Evolutionary conservation across 2,113 vertebrate species (phyloP).

Genomic region (Epinephelus fuscoguttatus): DNA sequence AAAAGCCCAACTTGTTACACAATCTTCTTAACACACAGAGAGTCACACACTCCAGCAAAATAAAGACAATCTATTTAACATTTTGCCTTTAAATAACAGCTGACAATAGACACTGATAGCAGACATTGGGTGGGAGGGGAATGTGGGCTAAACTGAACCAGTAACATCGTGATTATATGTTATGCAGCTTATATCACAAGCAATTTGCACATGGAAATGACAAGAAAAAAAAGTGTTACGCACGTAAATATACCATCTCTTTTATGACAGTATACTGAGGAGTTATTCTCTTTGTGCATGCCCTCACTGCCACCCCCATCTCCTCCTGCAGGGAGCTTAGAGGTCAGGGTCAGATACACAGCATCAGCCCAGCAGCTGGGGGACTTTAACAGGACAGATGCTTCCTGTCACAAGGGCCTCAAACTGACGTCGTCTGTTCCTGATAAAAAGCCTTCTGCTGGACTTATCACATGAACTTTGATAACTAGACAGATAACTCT

Average conservation of each 20-base stretch:
- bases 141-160: not conserved
- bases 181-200: not conserved
- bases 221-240: no score
- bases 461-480: constrained; percentile 1
- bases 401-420: constrained; percentile 18
- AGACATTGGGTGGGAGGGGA: no score
- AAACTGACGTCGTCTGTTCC: not conserved
- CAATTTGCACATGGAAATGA: not conserved
- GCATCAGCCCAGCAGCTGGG: not conserved
- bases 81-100: not conserved
- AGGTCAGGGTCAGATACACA: not conserved
- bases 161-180: not conserved
- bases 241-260: no score
- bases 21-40: not conserved
- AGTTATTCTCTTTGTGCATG: not conserved
- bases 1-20: not conserved
- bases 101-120: not conserved
- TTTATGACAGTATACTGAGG: not conserved
- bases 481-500: not conserved
- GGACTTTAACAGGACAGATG: constrained; percentile 15
- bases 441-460: not conserved
- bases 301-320: not conserved
- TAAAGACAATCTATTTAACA: not conserved
- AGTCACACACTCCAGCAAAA: not conserved
- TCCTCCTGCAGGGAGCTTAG: not conserved